phyloP scores from a whole-genome alignment of 2,797 vertebrate genomes.

The Thripadectes ignobilis region DNA sequence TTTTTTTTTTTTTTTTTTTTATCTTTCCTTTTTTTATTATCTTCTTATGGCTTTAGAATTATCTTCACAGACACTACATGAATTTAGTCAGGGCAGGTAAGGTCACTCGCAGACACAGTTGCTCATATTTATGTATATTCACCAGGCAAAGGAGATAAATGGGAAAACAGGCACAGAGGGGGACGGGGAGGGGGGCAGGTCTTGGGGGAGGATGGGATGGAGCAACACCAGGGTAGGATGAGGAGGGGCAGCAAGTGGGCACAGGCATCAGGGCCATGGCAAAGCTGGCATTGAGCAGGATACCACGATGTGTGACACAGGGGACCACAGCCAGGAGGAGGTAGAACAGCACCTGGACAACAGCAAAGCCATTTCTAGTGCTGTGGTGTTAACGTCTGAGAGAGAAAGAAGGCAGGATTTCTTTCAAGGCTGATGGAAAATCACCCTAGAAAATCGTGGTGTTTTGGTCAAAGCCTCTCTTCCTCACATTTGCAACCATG shows the following conservation, averaged over 20 bases:
- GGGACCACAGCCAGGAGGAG: neutral
- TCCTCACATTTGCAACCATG: fast-evolving
- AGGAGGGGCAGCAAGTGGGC: neutral
- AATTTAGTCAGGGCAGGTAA: slow-evolving; percentile 78
- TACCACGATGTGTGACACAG: fast-evolving
- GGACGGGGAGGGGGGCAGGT: neutral
- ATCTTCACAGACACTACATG: slow-evolving; percentile 79
- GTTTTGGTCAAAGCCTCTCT: neutral
- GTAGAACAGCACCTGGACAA: neutral
- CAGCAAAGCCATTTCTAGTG: fast-evolving
- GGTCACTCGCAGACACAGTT: slow-evolving; percentile 66
- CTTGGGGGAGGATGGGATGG: neutral
- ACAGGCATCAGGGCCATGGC: fast-evolving
- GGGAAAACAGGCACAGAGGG: slow-evolving; percentile 13
- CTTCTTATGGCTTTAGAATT: slow-evolving; percentile 80
- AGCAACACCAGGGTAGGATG: neutral
- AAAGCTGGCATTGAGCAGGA: neutral
- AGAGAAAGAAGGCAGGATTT: neutral
- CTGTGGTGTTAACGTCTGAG: too few relatives aligned
- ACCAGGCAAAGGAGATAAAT: slow-evolving; percentile 57
- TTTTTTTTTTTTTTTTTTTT: slow-evolving; percentile 21
- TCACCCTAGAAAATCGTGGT: too few relatives aligned
- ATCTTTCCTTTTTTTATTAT: slow-evolving; percentile 70
- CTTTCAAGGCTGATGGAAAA: neutral
- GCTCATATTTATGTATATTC: slow-evolving; percentile 64